Evolutionary conservation across 1,140 invertebrate species (phyloP), one percentile per base, ranked within the genome.

Genomic region (Myzus persicae): DNA sequence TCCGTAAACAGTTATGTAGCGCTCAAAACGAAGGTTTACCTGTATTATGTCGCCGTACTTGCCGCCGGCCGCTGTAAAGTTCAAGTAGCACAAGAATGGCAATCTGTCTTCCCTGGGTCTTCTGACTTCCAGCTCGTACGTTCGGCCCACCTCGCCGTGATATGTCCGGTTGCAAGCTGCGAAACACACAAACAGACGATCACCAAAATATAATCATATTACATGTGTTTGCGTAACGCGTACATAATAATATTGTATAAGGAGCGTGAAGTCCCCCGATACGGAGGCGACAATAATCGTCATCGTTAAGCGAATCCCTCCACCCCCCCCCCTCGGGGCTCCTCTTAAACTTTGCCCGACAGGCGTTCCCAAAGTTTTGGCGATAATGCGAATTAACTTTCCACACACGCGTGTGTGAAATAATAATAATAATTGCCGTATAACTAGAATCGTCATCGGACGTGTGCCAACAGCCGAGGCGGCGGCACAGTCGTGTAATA

Each of bases 111-210:
- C 97, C 94, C 96, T 95, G 40, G 97, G 97, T 94, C 97, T 95
- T 91, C 97, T 96, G 67, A 98, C 96, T 95, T 97, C 97, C 94
- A 98, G 95, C 94, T 97, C 96, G 95, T 98, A 98, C 9, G 97
- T 98, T 87, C 97, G 96, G 1, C 97, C 97, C 36, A 97, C 96
- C 94, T 97, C 97, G 3, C 97, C 97, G 95, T 97, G 97, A 95
- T 98, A 97, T 26, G 97, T 98, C 94, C 97, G 96, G 95, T 98
- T 98, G 95, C 97, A 98, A 59, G 97, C 97, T 98, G 96, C 88
- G 26, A 40, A 90, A 31, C 89, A 59, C 22, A 51, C 18, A n/a
- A n/a, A 94, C 94, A 91, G 46, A 76, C 18, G 84, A 84, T 76
- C 4, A 8, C 1, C 31, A 14, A 9, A 40, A 24, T 84, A 42